These are phyloP conservation scores for Telenomus remus DNA, from an alignment of 1,140 invertebrate genomes.

Conservation along the genomic window DNA sequence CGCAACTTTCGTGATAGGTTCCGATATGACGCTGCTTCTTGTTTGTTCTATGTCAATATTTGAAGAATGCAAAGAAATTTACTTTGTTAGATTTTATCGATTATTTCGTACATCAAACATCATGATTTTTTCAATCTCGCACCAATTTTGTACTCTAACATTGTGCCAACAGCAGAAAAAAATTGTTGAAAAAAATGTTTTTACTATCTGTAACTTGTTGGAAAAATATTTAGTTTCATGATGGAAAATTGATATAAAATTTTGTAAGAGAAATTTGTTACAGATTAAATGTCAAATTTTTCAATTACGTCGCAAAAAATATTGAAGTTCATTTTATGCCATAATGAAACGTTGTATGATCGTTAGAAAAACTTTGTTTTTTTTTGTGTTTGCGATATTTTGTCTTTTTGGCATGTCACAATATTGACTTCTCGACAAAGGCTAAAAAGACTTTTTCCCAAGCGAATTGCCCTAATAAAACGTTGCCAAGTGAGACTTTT, in stretches of 20 bases:
- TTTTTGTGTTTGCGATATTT: background rate
- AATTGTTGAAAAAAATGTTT: too few species aligned
- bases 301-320: too few species aligned
- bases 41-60: conserved; percentile 30
- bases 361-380: background rate
- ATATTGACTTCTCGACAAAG: conserved; percentile 17
- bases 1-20: background rate
- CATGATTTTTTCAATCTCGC: conserved; percentile 1
- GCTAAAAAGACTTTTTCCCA: conserved; percentile 4
- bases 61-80: conserved; percentile 25
- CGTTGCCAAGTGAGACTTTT: conserved; percentile 6
- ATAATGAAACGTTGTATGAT: too few species aligned
- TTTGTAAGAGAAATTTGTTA: too few species aligned
- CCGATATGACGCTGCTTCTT: background rate
- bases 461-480: conserved; percentile 14
- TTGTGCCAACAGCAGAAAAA: too few species aligned
- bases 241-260: too few species aligned
- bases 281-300: too few species aligned
- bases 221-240: too few species aligned
- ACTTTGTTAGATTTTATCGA: conserved; percentile 21
- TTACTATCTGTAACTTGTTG: too few species aligned
- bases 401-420: conserved; percentile 1
- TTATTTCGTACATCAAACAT: conserved; percentile 11
- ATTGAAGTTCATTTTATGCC: too few species aligned
- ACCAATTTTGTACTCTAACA: background rate